Percentiles rank a stretch among this genome's conserved stretches.
These are phyloP conservation scores for Tachysurus vachellii DNA, from an alignment of 2,113 vertebrate species.

Conservation along the genomic window DNA sequence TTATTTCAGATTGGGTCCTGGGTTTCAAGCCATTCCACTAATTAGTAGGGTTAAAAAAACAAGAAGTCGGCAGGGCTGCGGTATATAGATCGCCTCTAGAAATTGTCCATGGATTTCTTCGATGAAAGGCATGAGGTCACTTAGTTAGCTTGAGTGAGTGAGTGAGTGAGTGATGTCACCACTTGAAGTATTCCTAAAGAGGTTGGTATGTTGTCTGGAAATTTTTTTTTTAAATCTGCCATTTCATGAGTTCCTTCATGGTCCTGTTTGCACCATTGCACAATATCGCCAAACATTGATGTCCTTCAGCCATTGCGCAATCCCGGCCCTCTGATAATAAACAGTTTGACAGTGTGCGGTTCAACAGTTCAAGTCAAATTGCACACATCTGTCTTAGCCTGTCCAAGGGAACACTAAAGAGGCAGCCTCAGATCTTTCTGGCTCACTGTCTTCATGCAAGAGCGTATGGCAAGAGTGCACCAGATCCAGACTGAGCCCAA, in stretches of 20 bases:
- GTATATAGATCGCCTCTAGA: not conserved
- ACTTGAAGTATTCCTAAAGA: not conserved
- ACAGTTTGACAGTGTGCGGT: constrained; percentile 54
- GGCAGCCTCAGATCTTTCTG: constrained; percentile 53
- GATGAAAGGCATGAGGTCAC: constrained; percentile 21
- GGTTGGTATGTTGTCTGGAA: not conserved
- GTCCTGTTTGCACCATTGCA: constrained; percentile 30
- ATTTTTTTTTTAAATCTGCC: not conserved
- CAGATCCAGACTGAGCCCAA: constrained; percentile 46
- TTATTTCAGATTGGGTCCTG: not conserved
- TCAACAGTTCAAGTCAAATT: constrained; percentile 59
- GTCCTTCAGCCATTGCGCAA: constrained; percentile 53
- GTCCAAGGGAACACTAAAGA: constrained; percentile 52
- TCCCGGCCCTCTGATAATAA: constrained; percentile 53
- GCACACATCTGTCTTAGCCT: constrained; percentile 53
- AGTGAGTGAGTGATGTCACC: not conserved
- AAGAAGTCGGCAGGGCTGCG: not conserved
- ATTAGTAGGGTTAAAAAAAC: not conserved
- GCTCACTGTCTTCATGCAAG: constrained; percentile 38
- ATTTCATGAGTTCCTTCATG: constrained; percentile 13
- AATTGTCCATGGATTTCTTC: not conserved
- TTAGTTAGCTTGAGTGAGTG: not conserved
- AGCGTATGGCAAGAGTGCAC: constrained; percentile 31
- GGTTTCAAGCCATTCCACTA: not conserved
- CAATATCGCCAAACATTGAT: constrained; percentile 50